phyloP scores from a whole-genome alignment of 2,113 vertebrate species.

The Okapia johnstoni region DNA sequence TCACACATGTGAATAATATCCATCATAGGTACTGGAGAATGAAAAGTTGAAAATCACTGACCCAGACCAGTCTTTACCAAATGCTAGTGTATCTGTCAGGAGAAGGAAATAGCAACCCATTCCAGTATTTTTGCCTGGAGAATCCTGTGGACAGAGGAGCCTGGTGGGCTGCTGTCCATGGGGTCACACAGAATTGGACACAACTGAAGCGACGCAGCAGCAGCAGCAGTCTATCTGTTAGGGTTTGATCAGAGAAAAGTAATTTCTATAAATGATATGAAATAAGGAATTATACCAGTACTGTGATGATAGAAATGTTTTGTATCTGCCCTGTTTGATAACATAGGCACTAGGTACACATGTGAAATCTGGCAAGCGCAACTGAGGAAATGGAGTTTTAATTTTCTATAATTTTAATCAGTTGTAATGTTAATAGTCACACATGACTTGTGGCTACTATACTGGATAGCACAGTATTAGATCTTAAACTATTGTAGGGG shows the following conservation, averaged over 20 bases:
- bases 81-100: neutral
- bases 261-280: neutral
- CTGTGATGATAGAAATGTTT: neutral
- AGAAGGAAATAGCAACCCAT: too few relatives aligned
- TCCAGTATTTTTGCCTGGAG: too few relatives aligned
- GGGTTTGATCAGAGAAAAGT: neutral
- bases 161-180: too few relatives aligned
- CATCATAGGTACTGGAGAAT: neutral
- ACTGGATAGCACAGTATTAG: neutral
- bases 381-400: neutral
- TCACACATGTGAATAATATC: too few relatives aligned
- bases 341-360: neutral
- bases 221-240: neutral
- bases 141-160: too few relatives aligned
- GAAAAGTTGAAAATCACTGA: neutral
- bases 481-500: neutral
- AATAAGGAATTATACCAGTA: neutral
- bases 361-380: neutral
- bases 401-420: neutral
- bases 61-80: neutral
- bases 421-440: neutral
- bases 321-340: neutral
- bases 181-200: too few relatives aligned
- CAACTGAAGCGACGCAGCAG: too few relatives aligned
- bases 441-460: neutral